Conservation (phyloP, 2,888 invertebrate genomes). For the Acrocyrtus sp. region DNA sequence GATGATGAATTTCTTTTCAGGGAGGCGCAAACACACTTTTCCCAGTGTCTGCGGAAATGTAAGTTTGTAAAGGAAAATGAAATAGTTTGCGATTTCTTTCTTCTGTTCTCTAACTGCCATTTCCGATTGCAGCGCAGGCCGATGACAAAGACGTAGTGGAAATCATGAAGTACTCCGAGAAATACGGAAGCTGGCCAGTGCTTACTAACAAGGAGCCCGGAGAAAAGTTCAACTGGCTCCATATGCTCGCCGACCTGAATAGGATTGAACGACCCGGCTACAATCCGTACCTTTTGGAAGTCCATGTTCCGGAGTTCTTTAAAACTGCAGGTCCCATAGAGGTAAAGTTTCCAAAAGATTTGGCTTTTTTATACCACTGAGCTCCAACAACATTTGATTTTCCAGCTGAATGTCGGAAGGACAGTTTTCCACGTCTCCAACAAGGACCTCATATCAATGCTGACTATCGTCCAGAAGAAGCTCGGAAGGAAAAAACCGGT, state of each 20-base stretch:
- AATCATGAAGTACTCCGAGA: constrained; percentile 14
- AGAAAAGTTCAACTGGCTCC: constrained; percentile 30
- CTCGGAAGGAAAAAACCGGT: constrained; percentile 9
- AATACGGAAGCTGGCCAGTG: constrained; percentile 36
- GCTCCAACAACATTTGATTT: background rate
- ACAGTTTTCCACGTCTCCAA: constrained; percentile 1
- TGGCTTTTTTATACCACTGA: no score
- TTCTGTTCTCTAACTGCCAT: background rate
- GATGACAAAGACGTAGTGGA: constrained; percentile 27
- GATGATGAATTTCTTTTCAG: constrained; percentile 22
- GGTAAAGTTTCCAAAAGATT: constrained; percentile 3
- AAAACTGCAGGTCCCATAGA: constrained; percentile 24
- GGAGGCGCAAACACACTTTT: constrained; percentile 22
- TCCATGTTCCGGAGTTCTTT: constrained; percentile 17
- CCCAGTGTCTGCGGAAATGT: constrained; percentile 22
- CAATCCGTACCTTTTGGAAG: constrained; percentile 9
- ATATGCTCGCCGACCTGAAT: constrained; percentile 32
- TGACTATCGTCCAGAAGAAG: constrained; percentile 6
- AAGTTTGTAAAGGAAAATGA: background rate
- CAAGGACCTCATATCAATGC: constrained; percentile 27
- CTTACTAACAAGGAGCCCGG: constrained; percentile 29
- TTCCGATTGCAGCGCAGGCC: background rate
- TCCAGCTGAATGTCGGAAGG: constrained; percentile 3
- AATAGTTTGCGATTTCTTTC: background rate
- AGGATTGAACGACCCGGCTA: constrained; percentile 27